Evolutionary conservation across 1,140 invertebrate genomes (phyloP).

Genomic region (Subanguina moxae): DNA sequence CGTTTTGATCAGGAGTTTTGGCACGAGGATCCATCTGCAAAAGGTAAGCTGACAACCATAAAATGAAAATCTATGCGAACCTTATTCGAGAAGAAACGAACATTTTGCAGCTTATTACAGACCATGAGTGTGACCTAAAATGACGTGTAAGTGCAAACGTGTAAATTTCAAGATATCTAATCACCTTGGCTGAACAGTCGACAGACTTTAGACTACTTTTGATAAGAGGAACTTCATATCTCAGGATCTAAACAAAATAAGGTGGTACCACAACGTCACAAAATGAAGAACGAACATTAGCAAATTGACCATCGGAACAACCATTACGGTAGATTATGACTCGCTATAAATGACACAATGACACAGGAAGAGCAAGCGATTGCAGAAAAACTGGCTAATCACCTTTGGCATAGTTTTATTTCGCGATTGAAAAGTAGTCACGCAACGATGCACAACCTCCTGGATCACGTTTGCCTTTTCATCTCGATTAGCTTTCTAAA

Average conservation of each 20-base stretch:
- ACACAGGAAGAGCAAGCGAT: not conserved
- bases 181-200: conserved; percentile 1
- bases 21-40: conserved; percentile 27
- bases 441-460: conserved; percentile 21
- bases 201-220: not conserved
- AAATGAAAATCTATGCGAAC: conserved; percentile 3
- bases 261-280: not conserved
- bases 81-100: conserved; percentile 33
- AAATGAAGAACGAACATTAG: conserved; percentile 19
- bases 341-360: conserved; percentile 9
- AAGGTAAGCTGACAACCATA: not conserved
- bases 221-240: conserved; percentile 36
- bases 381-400: not conserved
- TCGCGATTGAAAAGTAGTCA: conserved; percentile 11
- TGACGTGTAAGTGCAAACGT: too few relatives aligned
- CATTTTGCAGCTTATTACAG: conserved; percentile 35
- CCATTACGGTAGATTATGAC: conserved; percentile 42
- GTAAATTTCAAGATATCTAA: too few relatives aligned
- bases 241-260: conserved; percentile 26
- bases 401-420: conserved; percentile 9
- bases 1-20: conserved; percentile 35
- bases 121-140: conserved; percentile 34
- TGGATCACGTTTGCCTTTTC: conserved; percentile 39
- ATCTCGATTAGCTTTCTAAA: conserved; percentile 26
- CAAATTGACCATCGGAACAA: conserved; percentile 38